Evolutionary conservation across 2,888 invertebrate species (phyloP), one percentile per base, ranked within the genome.

Genomic region (Mesodorylaimus sp.): DNA sequence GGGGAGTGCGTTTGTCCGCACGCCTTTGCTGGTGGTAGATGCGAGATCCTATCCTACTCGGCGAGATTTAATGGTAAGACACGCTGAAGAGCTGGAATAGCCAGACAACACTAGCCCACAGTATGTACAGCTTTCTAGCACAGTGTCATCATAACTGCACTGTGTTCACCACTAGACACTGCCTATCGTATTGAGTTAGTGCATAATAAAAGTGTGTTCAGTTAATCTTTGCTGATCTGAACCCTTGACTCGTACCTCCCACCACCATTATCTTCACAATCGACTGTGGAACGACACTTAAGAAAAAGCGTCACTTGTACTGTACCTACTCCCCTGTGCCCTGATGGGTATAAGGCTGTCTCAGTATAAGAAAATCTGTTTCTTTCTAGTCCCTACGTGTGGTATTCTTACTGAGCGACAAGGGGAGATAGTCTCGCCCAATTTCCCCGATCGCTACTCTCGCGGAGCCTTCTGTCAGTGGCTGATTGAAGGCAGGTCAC

Each of bases 391-490:
- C 21, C 41, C 10, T 5, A 21, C 7, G 10, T n/a, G 10, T 21
- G 41, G 32, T 32, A 7, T 10, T 10, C 10, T 32, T 7, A 32
- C 10, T 16, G 32, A 16, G 7, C 32, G 16, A 16, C 7, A 10
- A 5, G 46, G 46, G 5, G 23, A 46, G 16, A 19, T 46, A 10
- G 27, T 27, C 3, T 37, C 37, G 21, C 48, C 48, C 19, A 42
- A 42, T 26, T 48, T n/a, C 38, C 51, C 51, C 2, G 5, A 25
- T 1, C 36, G 39, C n/a, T 48, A 48, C 24, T 25, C 36, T 2
- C 19, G 32, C 2, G 45, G 39, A 1, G 13, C 26, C 16, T 44
- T 48, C n/a, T 51, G 51, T 32, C 48, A 51, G 36, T 51, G 51
- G 51, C 45, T 48, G 27, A 28, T 47, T 21, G 26, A 39, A n/a